Evolutionary conservation across 2,113 vertebrate species (phyloP).

Genomic region (Chloebia gouldiae): DNA sequence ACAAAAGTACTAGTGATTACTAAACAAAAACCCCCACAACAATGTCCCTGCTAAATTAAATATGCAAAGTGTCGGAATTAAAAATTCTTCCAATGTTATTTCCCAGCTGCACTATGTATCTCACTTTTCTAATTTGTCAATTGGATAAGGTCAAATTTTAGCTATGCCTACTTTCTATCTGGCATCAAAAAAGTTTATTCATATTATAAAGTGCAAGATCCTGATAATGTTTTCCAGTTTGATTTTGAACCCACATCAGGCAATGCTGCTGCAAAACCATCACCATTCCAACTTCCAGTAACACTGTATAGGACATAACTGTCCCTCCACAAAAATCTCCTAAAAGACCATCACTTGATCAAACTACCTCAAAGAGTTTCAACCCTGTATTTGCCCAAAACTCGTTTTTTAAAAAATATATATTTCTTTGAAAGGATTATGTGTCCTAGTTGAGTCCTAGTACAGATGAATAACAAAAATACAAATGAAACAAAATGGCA

Average conservation of each 20-base stretch:
- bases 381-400: background rate
- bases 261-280: background rate
- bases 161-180: background rate
- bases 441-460: background rate
- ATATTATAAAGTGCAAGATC: background rate
- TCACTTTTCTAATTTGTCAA: background rate
- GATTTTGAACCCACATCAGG: background rate
- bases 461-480: background rate
- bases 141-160: background rate
- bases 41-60: background rate
- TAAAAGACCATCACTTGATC: background rate
- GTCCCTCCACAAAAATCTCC: background rate
- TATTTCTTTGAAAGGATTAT: background rate
- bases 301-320: background rate
- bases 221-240: background rate
- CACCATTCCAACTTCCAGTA: background rate
- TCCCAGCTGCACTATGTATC: background rate
- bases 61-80: background rate
- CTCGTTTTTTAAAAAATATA: background rate
- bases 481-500: background rate
- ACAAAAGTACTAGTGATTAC: background rate
- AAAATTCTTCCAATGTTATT: background rate
- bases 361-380: background rate
- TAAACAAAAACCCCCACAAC: background rate
- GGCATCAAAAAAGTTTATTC: background rate